phyloP scores from a whole-genome alignment of 1,140 invertebrate genomes.

The Sinella curviseta region DNA sequence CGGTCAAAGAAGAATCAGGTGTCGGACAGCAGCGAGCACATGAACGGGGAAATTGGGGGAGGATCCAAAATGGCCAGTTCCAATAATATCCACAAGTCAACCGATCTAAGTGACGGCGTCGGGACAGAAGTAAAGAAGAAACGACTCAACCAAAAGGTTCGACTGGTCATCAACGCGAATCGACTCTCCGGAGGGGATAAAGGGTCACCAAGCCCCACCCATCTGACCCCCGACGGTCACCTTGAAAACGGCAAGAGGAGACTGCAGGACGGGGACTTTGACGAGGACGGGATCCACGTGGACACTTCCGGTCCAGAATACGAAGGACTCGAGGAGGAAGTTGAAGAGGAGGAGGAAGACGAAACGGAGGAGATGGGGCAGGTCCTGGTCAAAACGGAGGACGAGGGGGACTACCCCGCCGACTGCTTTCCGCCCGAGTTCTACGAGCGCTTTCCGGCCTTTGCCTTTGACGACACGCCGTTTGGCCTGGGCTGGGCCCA shows the following conservation, averaged over 20 bases:
- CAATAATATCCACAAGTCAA: background rate
- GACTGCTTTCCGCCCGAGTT: conserved; percentile 89
- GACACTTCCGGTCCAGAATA: conserved; percentile 63
- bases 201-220: background rate
- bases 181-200: conserved; percentile 26
- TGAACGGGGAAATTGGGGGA: background rate
- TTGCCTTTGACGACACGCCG: conserved; percentile 83
- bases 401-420: conserved; percentile 74
- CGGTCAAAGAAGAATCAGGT: conserved; percentile 65
- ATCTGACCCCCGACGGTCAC: background rate
- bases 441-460: conserved; percentile 80
- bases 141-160: conserved; percentile 15
- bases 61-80: background rate
- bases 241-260: background rate
- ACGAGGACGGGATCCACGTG: conserved; percentile 6
- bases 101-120: background rate
- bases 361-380: conserved; percentile 55
- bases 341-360: too few relatives aligned
- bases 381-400: conserved; percentile 32
- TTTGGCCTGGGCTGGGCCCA: conserved; percentile 93
- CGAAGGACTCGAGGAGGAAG: conserved; percentile 61
- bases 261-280: background rate
- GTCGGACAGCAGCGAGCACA: conserved; percentile 62
- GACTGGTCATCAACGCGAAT: conserved; percentile 46
- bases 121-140: conserved; percentile 61